phyloP scores from a whole-genome alignment of 2,113 vertebrate species.

The Mormyrus lacerda region DNA sequence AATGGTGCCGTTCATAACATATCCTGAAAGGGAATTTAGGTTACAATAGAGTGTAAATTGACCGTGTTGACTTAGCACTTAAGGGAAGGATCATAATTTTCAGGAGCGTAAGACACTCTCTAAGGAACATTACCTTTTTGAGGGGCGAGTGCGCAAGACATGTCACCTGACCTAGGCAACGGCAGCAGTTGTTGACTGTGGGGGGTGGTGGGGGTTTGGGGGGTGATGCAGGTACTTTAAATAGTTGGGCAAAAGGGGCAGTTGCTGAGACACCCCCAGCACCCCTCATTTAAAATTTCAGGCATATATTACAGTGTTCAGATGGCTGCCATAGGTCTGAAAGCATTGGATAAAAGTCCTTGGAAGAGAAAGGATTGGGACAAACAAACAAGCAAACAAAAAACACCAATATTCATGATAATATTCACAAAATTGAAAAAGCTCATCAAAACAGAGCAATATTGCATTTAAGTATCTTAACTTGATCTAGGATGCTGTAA shows the following conservation, averaged over 20 bases:
- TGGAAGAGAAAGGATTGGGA: constrained; percentile 3
- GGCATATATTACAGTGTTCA: constrained; percentile 41
- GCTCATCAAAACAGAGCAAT: background rate
- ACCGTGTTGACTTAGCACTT: constrained; percentile 57
- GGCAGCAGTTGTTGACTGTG: background rate
- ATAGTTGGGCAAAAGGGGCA: constrained; percentile 55
- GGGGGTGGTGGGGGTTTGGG: background rate
- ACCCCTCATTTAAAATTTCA: constrained; percentile 52
- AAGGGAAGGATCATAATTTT: background rate
- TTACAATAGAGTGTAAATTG: background rate
- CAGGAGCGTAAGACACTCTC: background rate
- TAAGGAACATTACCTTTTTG: background rate
- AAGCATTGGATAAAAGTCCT: background rate
- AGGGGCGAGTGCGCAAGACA: background rate
- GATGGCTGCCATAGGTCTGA: background rate
- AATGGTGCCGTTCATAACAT: background rate
- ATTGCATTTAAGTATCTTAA: background rate
- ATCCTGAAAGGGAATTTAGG: background rate
- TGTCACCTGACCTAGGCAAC: background rate
- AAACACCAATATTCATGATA: background rate
- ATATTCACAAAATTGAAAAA: background rate
- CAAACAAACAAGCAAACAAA: background rate
- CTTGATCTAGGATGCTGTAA: background rate
- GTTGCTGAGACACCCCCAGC: constrained; percentile 61
- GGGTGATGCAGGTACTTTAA: constrained; percentile 62